These are phyloP conservation scores for Caenorhabditis angaria DNA, from an alignment of 2,888 invertebrate species.

Conservation along the genomic window DNA sequence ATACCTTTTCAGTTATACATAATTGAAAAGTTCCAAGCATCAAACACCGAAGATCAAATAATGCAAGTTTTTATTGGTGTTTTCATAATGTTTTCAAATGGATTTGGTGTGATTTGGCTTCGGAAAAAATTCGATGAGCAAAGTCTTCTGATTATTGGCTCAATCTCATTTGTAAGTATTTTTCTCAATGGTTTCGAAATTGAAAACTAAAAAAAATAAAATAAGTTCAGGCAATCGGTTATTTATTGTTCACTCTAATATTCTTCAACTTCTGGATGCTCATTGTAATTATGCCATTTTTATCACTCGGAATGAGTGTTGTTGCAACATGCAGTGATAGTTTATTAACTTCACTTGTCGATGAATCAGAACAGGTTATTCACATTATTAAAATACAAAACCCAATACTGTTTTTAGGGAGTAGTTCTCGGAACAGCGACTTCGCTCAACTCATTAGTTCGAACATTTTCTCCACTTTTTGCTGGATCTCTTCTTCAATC, in stretches of 20 bases:
- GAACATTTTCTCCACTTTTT: conserved; percentile 56
- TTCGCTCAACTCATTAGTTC: conserved; percentile 54
- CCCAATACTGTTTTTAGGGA: conserved; percentile 31
- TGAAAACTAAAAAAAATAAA: background rate
- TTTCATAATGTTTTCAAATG: conserved; percentile 61
- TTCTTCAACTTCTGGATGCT: conserved; percentile 56
- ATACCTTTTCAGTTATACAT: conserved; percentile 54
- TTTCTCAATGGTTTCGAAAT: background rate
- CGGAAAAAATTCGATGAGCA: conserved; percentile 57
- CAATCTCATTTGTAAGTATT: conserved; percentile 48
- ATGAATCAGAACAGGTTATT: conserved; percentile 54
- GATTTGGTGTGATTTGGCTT: conserved; percentile 60
- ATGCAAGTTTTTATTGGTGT: conserved; percentile 58
- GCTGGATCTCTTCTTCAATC: conserved; percentile 51
- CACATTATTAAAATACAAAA: background rate
- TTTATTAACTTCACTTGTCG: conserved; percentile 53
- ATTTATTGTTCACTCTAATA: conserved; percentile 41
- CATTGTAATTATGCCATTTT: conserved; percentile 53
- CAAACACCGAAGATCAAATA: conserved; percentile 47
- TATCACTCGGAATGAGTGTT: conserved; percentile 58
- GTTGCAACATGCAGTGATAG: conserved; percentile 56
- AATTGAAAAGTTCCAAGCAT: conserved; percentile 57
- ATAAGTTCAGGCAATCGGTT: conserved; percentile 40
- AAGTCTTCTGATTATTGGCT: conserved; percentile 52
- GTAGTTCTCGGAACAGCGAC: conserved; percentile 58